These are phyloP conservation scores for Eucera pruinosa DNA, from an alignment of 2,888 invertebrate species.

Conservation along the genomic window DNA sequence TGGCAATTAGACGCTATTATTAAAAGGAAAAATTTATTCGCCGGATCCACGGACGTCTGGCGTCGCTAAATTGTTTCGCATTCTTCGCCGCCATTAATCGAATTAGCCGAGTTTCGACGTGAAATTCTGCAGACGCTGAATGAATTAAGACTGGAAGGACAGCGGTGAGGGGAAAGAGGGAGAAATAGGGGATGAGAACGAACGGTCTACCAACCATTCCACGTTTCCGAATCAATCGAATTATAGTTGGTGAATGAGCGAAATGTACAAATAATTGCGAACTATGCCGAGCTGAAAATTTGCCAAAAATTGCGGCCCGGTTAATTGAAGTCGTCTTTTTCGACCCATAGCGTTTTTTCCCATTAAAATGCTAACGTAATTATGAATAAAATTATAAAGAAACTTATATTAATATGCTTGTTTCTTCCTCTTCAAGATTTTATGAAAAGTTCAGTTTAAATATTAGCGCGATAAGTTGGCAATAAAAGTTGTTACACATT, in stretches of 20 bases:
- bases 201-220: constrained; percentile 2
- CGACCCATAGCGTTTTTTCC: too few relatives aligned
- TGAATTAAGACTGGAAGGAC: constrained; percentile 43
- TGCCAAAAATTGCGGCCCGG: constrained; percentile 41
- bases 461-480: too few relatives aligned
- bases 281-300: constrained; percentile 35
- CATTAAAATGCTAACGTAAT: constrained; percentile 15
- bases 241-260: constrained; percentile 24
- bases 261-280: constrained; percentile 46
- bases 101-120: constrained; percentile 69
- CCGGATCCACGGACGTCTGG: constrained; percentile 16
- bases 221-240: constrained; percentile 36
- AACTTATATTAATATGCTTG: too few relatives aligned
- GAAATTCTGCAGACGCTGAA: constrained; percentile 60
- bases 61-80: constrained; percentile 73
- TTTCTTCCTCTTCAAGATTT: too few relatives aligned
- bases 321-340: constrained; percentile 39
- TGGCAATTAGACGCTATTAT: constrained; percentile 74
- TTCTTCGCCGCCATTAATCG: constrained; percentile 69
- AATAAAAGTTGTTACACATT: too few relatives aligned
- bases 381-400: too few relatives aligned
- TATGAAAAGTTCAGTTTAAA: too few relatives aligned
- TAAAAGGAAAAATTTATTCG: constrained; percentile 71
- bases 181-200: background rate
- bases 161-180: too few relatives aligned